Evolutionary conservation across 1,140 invertebrate genomes (phyloP), one percentile per base, ranked within the genome.

Genomic region (Coenobita brevimanus): DNA sequence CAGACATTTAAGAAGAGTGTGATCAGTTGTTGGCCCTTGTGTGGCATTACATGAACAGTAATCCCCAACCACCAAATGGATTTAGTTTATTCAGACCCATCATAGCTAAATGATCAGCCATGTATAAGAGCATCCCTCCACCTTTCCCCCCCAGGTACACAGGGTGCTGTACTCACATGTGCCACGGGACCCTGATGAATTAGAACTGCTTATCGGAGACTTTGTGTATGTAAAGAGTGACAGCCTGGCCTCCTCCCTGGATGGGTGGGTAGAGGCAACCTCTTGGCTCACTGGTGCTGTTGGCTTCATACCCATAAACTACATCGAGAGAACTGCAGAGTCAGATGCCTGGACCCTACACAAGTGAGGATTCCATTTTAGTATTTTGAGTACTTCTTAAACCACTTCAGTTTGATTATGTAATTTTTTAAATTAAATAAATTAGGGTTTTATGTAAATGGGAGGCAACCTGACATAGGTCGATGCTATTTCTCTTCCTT

Each of bases 271-370:
- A 1, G 95, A 96, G 91, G 97, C 97, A 33, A 96, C 95, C 36
- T 97, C 97, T 0, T 98, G 97, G 97, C 93, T 97, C 27, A 97
- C 97, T 13, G 97, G 93, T 43, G 92, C 91, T 88, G 94, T 94
- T 24, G 97, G 97, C 0, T 95, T 95, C 91, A 93, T 98, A 89
- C 97, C 97, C 0, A 94, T 95, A 67, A 96, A 96, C 91, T 97
- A 97, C 89, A 97, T 97, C 0, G 95, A 95, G 91, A 94, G 96
- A 54, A 96, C 96, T 0, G 95, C 96, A 0, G 97, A 98, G 91
- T 97, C 96, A 1, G 97, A 97, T 93, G 96, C 97, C 1, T 98
- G 97, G 97, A 97, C 97, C 3, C 91, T 97, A 43, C 97, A 98
- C 91, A 94, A 95, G 91, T 93, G 89, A 89, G 76, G 33, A 27